Evolutionary conservation across 2,113 vertebrate genomes (phyloP).

Genomic region (Galeopterus variegatus): DNA sequence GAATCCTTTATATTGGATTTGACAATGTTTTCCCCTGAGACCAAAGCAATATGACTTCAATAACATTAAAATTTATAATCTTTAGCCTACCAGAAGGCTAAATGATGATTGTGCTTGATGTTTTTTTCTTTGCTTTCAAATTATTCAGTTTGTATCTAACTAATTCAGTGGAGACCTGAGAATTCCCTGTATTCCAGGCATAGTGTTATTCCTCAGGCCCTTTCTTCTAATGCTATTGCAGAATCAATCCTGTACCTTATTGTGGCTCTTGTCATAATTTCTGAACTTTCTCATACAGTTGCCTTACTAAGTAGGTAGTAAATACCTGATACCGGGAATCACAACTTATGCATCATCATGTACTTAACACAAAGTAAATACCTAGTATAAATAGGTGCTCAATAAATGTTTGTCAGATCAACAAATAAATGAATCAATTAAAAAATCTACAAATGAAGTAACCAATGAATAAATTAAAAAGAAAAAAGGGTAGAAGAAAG

Average conservation of each 20-base stretch:
- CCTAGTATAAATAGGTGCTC: background rate
- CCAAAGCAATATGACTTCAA: background rate
- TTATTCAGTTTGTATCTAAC: background rate
- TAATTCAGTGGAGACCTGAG: background rate
- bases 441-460: background rate
- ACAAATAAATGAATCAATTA: background rate
- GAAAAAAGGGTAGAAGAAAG: background rate
- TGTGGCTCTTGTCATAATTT: background rate
- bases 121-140: background rate
- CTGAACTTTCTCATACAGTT: background rate
- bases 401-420: background rate
- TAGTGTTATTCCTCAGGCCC: background rate
- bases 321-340: background rate
- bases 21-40: background rate
- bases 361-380: background rate
- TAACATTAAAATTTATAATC: constrained; percentile 27
- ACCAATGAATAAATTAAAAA: background rate
- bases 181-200: background rate
- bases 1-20: background rate
- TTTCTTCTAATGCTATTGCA: background rate
- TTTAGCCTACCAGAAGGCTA: background rate
- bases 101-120: background rate
- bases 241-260: background rate
- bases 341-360: background rate
- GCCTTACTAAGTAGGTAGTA: background rate